These are phyloP conservation scores for Apotomis turbidana DNA, from an alignment of 2,888 invertebrate species.

Conservation along the genomic window DNA sequence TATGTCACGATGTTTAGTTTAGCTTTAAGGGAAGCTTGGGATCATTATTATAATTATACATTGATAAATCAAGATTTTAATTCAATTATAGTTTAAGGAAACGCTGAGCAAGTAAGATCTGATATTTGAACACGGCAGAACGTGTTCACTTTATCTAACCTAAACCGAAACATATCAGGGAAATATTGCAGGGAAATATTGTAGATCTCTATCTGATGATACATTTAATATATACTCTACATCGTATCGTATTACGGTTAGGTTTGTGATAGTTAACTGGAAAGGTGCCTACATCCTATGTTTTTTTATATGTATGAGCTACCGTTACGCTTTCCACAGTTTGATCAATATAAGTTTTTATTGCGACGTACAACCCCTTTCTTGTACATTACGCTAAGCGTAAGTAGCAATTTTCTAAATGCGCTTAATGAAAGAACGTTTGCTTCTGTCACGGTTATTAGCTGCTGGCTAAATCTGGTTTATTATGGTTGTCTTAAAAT, in stretches of 20 bases:
- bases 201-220: too few relatives aligned
- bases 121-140: too few relatives aligned
- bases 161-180: too few relatives aligned
- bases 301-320: not conserved
- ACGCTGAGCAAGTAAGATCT: too few relatives aligned
- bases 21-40: slow-evolving; percentile 48
- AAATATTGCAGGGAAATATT: too few relatives aligned
- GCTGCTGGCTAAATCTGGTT: not conserved
- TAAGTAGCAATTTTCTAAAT: slow-evolving; percentile 39
- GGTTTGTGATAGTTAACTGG: too few relatives aligned
- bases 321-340: slow-evolving; percentile 36
- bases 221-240: too few relatives aligned
- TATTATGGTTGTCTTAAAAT: too few relatives aligned
- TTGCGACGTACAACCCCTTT: slow-evolving; percentile 31
- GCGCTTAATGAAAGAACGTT: slow-evolving; percentile 32
- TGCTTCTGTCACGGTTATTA: slow-evolving; percentile 39
- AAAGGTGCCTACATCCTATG: not conserved
- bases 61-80: too few relatives aligned
- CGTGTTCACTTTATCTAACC: too few relatives aligned
- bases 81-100: too few relatives aligned
- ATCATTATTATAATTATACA: not conserved
- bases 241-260: too few relatives aligned
- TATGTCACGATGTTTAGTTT: slow-evolving; percentile 55
- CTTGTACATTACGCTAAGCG: slow-evolving; percentile 27
- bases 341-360: slow-evolving; percentile 33